Evolutionary conservation across 92 coral and sea anemone species (phyloP).

Genomic region (Epizoanthus rinbou): DNA sequence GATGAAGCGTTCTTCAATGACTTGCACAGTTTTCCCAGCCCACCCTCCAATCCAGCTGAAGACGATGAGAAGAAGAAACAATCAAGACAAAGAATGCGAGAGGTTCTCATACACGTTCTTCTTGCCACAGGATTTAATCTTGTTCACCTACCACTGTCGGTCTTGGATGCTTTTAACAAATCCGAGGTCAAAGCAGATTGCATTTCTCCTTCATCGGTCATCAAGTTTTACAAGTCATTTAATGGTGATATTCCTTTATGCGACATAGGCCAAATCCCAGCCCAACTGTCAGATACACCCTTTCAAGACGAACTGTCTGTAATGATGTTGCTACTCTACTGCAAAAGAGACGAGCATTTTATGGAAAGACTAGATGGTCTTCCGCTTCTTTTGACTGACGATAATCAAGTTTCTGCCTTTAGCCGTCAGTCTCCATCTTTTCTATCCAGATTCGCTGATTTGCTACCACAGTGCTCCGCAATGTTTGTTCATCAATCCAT

Average conservation of each 20-base stretch:
- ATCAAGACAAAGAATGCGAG: background rate
- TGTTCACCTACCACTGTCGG: conserved; percentile 49
- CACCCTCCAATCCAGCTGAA: background rate
- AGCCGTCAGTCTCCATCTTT: conserved; percentile 45
- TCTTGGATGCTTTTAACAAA: conserved; percentile 33
- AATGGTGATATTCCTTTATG: conserved; percentile 20
- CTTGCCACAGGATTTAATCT: conserved; percentile 69
- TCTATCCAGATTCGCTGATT: conserved; percentile 50
- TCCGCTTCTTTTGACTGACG: conserved; percentile 86
- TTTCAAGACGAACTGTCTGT: conserved; percentile 33
- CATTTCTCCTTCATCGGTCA: conserved; percentile 47
- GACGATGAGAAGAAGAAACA: background rate
- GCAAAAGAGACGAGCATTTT: conserved; percentile 56
- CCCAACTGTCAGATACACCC: conserved; percentile 40
- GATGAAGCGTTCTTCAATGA: conserved; percentile 44
- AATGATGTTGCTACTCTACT: conserved; percentile 56
- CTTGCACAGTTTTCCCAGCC: background rate
- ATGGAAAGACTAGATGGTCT: conserved; percentile 65
- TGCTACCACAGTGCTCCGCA: conserved; percentile 59
- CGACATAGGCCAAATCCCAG: conserved; percentile 52
- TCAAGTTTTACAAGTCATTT: conserved; percentile 59
- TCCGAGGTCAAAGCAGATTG: conserved; percentile 43
- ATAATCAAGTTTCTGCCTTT: conserved; percentile 57
- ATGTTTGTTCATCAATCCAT: conserved; percentile 58
- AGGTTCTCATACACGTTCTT: conserved; percentile 36